Conservation (phyloP, 1,140 invertebrate genomes). For the Marisa cornuarietis region DNA sequence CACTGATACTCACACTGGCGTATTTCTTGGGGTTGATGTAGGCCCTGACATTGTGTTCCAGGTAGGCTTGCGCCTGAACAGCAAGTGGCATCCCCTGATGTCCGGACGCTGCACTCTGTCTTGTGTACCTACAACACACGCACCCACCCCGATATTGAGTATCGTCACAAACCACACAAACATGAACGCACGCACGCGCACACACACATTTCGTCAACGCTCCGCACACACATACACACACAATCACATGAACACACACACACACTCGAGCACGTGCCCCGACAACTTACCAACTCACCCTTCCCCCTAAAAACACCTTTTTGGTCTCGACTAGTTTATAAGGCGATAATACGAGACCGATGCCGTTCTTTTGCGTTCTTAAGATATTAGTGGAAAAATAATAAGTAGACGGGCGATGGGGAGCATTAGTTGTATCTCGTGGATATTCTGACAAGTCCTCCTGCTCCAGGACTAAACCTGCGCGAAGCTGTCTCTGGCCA, state of each 20-base stretch:
- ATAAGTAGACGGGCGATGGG: too few species aligned
- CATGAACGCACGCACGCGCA: not conserved
- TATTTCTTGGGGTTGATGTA: constrained; percentile 42
- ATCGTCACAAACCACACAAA: not conserved
- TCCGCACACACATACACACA: not conserved
- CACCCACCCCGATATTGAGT: not conserved
- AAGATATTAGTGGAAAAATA: too few species aligned
- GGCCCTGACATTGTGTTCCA: constrained; percentile 52
- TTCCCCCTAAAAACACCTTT: not conserved
- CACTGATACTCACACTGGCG: constrained; percentile 35
- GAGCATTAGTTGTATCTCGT: too few species aligned
- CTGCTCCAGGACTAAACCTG: too few species aligned
- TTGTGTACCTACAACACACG: constrained; percentile 19
- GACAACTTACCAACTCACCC: not conserved
- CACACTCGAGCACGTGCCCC: not conserved
- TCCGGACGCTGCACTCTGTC: constrained; percentile 38
- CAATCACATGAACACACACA: too few species aligned
- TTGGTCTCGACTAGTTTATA: too few species aligned
- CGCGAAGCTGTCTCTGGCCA: too few species aligned
- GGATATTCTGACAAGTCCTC: too few species aligned
- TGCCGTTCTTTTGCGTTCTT: too few species aligned
- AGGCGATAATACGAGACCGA: too few species aligned
- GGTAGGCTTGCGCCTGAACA: constrained; percentile 53
- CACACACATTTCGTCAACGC: too few species aligned
- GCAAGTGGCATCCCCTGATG: constrained; percentile 43